Conservation (phyloP, 2,797 vertebrate species). For the Lemur catta region DNA sequence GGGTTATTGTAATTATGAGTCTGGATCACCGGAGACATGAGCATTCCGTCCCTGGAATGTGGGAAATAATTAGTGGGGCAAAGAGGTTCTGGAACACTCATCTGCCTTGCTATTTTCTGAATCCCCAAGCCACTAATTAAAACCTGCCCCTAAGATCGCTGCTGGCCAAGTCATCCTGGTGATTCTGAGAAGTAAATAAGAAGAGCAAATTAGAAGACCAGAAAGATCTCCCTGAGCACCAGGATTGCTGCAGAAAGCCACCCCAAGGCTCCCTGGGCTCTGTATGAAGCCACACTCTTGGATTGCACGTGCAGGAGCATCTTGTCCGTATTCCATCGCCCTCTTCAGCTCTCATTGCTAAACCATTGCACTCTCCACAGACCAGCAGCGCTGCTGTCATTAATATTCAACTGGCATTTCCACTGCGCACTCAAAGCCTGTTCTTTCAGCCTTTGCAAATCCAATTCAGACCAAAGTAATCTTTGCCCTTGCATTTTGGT, state of each 20-base stretch:
- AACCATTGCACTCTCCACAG: neutral
- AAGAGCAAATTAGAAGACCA: slow-evolving; percentile 57
- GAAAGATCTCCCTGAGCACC: neutral
- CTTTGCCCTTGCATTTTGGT: slow-evolving; percentile 54
- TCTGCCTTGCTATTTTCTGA: neutral
- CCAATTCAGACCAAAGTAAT: slow-evolving; percentile 64
- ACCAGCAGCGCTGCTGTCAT: neutral
- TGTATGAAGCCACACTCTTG: neutral
- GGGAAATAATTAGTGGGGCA: slow-evolving; percentile 25
- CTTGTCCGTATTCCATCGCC: neutral
- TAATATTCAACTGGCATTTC: slow-evolving; percentile 69
- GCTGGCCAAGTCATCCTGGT: slow-evolving; percentile 32
- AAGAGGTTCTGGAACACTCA: neutral
- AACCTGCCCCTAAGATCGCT: slow-evolving; percentile 66
- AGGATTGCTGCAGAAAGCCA: neutral
- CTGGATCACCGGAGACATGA: neutral
- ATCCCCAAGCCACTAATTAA: slow-evolving; percentile 75
- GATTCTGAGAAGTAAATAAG: slow-evolving; percentile 40
- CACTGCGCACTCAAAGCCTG: slow-evolving; percentile 48
- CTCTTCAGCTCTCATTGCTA: neutral
- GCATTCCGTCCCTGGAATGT: neutral
- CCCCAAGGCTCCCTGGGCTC: neutral
- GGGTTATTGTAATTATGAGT: neutral
- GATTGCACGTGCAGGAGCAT: neutral
- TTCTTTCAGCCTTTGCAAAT: slow-evolving; percentile 70